Conservation (phyloP, 2,113 vertebrate species). For the Hypanus sabinus region DNA sequence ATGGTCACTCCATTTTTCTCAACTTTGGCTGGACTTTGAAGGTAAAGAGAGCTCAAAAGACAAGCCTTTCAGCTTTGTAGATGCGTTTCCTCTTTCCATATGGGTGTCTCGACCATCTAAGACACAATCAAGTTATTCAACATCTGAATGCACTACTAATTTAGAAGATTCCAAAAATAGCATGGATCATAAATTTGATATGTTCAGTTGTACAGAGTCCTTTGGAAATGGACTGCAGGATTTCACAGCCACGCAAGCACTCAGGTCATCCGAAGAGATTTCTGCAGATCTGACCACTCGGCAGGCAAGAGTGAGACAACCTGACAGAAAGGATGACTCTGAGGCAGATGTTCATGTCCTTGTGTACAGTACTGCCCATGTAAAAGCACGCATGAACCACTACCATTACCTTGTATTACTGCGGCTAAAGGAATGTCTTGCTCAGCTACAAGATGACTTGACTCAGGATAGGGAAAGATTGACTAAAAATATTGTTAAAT, state of each 20-base stretch:
- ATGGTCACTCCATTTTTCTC: slow-evolving; percentile 75
- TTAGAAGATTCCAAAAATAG: not conserved
- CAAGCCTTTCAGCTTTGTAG: slow-evolving; percentile 70
- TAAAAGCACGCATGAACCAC: slow-evolving; percentile 82
- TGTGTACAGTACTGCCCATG: slow-evolving; percentile 61
- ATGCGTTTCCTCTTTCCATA: slow-evolving; percentile 75
- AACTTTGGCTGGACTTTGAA: slow-evolving; percentile 73
- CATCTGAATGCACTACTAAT: not conserved
- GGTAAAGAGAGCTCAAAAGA: slow-evolving; percentile 77
- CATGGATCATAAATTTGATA: not conserved
- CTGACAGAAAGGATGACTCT: not conserved
- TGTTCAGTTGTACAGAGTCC: not conserved
- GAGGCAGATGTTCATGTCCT: slow-evolving; percentile 68
- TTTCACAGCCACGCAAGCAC: not conserved
- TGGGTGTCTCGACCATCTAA: slow-evolving; percentile 73
- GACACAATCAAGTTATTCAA: not conserved
- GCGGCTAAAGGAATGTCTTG: slow-evolving; percentile 78
- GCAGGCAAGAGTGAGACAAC: not conserved
- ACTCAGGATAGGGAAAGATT: slow-evolving; percentile 58
- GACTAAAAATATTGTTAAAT: slow-evolving; percentile 49
- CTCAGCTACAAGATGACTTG: slow-evolving; percentile 69
- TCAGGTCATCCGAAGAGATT: not conserved
- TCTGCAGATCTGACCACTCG: slow-evolving; percentile 39
- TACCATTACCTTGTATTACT: slow-evolving; percentile 89
- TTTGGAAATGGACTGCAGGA: not conserved